Evolutionary conservation across 2,797 vertebrate genomes (phyloP).

Genomic region (Tragopan temminckii): DNA sequence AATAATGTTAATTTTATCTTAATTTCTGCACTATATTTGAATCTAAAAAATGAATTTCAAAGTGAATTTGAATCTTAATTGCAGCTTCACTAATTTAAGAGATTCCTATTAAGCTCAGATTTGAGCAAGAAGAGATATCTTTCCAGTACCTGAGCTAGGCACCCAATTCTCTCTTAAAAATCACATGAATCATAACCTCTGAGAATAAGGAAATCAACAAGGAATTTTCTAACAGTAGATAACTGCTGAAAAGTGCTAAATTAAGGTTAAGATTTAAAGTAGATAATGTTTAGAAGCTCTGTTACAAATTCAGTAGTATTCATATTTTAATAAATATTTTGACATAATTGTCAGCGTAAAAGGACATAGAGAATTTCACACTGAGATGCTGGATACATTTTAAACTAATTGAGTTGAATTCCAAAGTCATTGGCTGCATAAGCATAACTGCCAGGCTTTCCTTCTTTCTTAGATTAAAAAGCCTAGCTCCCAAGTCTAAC

Average conservation of each 20-base stretch:
- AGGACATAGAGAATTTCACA: not conserved
- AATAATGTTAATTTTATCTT: not conserved
- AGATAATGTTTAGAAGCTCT: slow-evolving; percentile 17
- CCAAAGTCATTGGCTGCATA: not conserved
- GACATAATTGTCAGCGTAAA: not conserved
- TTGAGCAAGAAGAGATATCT: not conserved
- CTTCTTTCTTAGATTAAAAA: not conserved
- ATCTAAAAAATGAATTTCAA: not conserved
- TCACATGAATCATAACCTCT: not conserved
- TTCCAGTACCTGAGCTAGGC: not conserved
- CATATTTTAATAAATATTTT: not conserved
- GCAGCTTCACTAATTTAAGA: not conserved
- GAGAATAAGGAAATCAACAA: not conserved
- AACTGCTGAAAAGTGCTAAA: slow-evolving; percentile 16
- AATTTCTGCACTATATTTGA: not conserved
- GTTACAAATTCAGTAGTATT: slow-evolving; percentile 16
- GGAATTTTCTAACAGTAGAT: not conserved
- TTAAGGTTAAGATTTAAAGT: slow-evolving; percentile 34
- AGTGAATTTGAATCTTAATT: not conserved
- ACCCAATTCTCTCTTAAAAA: not conserved
- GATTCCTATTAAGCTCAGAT: not conserved
- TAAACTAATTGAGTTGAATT: not conserved
- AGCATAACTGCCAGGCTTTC: not conserved
- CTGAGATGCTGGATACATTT: not conserved
- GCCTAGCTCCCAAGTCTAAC: not conserved